Evolutionary conservation across 2,797 vertebrate genomes (phyloP), one percentile per base, ranked within the genome.

Genomic region (Lutjanus argentimaculatus): DNA sequence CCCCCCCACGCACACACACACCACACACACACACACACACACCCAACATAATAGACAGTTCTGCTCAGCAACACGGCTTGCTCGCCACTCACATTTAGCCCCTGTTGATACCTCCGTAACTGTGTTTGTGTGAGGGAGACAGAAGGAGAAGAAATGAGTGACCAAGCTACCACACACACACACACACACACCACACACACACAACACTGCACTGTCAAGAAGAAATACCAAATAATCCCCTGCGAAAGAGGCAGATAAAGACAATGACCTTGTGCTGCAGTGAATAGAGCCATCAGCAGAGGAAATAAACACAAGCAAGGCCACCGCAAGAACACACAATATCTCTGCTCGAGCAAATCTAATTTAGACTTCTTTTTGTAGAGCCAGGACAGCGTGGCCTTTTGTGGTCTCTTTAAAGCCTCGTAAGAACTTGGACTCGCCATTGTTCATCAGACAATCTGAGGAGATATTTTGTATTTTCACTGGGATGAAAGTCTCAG

Each of bases 11-110:
- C 72, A 4, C 15, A 17, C 63, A 22, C 62, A 42, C 72, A 21
- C 69, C 66, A 69, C 49, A 68, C 51, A 56, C 81, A 19, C 45
- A n/a, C 40, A 45, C 55, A 45, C 64, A 72, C 80, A 78, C 77
- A 43, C 79, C 58, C 86, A 86, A 91, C 87, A 90, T 91, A 89
- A 93, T 84, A 92, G 90, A 91, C 86, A 89, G 87, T 92, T 95
- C 92, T 93, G 93, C 93, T 89, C 89, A 67, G 90, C 93, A 94
- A 94, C 92, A 92, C 73, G 80, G 85, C 80, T 87, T 72, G 65
- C 87, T 88, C 84, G 75, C 89, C 92, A 79, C 86, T 92, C 90
- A 87, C 84, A 87, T 90, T 89, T 90, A 93, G 85, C 85, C 89
- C 73, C 59, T 83, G 78, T 87, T 85, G 77, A 81, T 89, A 68